Evolutionary conservation across 2,797 vertebrate species (phyloP), one percentile per base, ranked within the genome.

Genomic region (Natrix natrix): DNA sequence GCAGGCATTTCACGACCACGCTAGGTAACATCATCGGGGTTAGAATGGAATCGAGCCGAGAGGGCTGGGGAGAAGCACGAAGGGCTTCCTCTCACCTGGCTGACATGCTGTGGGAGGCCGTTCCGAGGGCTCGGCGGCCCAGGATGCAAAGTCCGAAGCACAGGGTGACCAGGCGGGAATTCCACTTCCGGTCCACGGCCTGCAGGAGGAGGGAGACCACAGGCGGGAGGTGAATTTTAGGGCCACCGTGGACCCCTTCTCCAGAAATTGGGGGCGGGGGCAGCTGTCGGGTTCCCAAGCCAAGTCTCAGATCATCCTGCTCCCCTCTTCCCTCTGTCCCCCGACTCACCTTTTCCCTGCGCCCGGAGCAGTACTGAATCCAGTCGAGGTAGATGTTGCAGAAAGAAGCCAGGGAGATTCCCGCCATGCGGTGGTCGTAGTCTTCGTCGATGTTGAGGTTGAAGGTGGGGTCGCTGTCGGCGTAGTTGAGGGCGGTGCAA

Each of bases 101-200:
- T 69, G 98, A 99, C 98, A 99, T 98, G 97, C 98, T 99, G 97
- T 99, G 98, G 1, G 98, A 98, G 5, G 98, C 98, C 0, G 98
- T 99, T 90, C 99, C 99, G 96, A 99, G 95, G 57, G 98, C 99
- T 95, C 99, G 97, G 93, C 99, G 98, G 86, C 98, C 99, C 96
- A 99, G 96, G 93, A 99, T 98, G 90, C 99, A 99, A 56, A 99
- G 97, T 16, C 98, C 99, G 52, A 99, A 99, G 95, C 98, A 99
- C 54, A 99, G 97, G 48, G 98, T 98, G 95, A 99, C 98, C 78
- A 99, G 97, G 0, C 98, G 98, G 14, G 98, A 99, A 94, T 98
- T 98, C 98, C 98, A 98, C 88, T 98, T 98, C 94, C 98, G 97
- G 22, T 98, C 97, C 94, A 99, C 98, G 0, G 98, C 98, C 99